Conservation (phyloP, 2,797 vertebrate species). For the Enteromius thamalakanensis region DNA sequence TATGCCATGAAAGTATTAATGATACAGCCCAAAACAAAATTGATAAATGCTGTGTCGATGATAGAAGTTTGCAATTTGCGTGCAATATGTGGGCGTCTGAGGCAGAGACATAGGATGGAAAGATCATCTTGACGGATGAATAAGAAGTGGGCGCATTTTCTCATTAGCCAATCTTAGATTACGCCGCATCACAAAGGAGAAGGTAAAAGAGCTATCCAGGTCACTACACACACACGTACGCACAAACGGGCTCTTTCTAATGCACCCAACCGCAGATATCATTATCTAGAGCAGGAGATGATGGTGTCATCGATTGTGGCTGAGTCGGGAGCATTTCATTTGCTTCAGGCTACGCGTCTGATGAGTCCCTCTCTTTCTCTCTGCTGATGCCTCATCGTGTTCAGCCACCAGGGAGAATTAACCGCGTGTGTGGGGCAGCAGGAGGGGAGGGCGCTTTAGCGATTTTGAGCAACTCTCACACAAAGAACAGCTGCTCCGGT, state of each 20-base stretch:
- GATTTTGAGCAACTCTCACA: constrained; percentile 40
- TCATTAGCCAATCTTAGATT: constrained; percentile 53
- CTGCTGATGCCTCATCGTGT: constrained; percentile 48
- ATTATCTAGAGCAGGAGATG: constrained; percentile 61
- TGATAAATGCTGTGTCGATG: neutral
- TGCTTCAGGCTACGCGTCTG: constrained; percentile 53
- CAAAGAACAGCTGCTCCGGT: constrained; percentile 55
- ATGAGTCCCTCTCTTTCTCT: constrained; percentile 47
- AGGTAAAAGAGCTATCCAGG: constrained; percentile 45
- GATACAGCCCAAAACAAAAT: neutral
- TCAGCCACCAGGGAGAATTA: constrained; percentile 58
- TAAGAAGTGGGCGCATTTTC: constrained; percentile 35
- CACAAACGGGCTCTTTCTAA: constrained; percentile 40
- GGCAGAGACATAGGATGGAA: constrained; percentile 12
- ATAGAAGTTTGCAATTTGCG: neutral
- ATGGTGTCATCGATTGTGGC: constrained; percentile 61
- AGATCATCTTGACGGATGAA: constrained; percentile 44
- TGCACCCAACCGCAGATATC: constrained; percentile 53
- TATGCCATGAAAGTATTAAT: neutral
- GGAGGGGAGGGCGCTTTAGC: constrained; percentile 33
- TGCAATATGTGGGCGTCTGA: neutral
- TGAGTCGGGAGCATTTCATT: constrained; percentile 59
- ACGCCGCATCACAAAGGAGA: constrained; percentile 44
- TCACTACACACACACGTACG: constrained; percentile 31
- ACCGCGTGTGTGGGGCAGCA: constrained; percentile 32